phyloP scores from a whole-genome alignment of 2,888 invertebrate genomes.

The Prionchulus punctatus region DNA sequence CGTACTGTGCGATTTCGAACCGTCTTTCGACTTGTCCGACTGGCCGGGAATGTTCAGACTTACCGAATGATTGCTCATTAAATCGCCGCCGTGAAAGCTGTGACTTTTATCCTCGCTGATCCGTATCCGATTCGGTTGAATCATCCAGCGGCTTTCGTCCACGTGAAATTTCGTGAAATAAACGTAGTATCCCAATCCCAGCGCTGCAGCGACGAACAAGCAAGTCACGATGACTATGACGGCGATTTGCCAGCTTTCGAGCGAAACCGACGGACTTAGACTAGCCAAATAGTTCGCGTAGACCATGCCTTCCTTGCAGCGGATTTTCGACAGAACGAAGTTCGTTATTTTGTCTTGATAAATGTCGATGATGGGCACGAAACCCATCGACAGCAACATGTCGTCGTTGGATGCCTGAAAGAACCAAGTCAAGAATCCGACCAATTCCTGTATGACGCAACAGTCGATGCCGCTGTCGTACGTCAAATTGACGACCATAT shows the following conservation, averaged over 20 bases:
- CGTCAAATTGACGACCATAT: not conserved
- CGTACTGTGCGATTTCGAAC: too few species aligned
- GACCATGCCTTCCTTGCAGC: not conserved
- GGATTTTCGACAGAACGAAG: not conserved
- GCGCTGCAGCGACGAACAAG: not conserved
- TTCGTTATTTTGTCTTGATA: not conserved
- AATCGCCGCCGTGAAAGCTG: too few species aligned
- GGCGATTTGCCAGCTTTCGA: not conserved
- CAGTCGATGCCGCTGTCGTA: not conserved
- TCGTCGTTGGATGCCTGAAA: not conserved
- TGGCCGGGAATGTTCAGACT: too few species aligned
- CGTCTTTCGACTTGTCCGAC: too few species aligned
- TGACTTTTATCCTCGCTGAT: too few species aligned
- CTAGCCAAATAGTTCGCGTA: not conserved
- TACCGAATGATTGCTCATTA: too few species aligned
- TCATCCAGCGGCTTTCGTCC: too few species aligned
- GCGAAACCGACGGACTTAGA: not conserved
- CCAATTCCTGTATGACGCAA: not conserved
- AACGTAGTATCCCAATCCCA: too few species aligned
- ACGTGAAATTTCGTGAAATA: too few species aligned
- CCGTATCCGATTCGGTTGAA: too few species aligned
- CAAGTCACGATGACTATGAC: not conserved
- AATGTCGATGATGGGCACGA: not conserved
- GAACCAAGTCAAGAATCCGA: not conserved
- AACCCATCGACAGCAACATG: not conserved